phyloP scores from a whole-genome alignment of 2,888 invertebrate species.

The Rutpela maculata region DNA sequence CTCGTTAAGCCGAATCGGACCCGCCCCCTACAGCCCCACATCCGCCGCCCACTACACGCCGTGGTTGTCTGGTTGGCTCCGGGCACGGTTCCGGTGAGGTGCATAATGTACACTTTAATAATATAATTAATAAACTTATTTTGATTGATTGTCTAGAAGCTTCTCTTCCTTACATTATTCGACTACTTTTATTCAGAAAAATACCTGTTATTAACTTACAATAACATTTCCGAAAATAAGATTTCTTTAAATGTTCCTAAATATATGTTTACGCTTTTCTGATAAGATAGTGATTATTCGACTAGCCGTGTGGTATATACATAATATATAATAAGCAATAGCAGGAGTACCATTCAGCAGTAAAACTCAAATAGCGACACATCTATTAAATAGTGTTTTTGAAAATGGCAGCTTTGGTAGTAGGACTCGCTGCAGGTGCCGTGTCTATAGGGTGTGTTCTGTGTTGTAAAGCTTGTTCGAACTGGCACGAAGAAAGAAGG shows the following conservation, averaged over 20 bases:
- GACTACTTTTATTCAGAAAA: not conserved
- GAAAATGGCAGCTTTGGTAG: constrained; percentile 48
- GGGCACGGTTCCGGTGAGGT: no score
- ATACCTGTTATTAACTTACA: constrained; percentile 12
- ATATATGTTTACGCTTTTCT: constrained; percentile 15
- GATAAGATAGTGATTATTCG: constrained; percentile 41
- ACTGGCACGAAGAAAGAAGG: constrained; percentile 24
- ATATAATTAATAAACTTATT: no score
- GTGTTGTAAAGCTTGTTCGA: constrained; percentile 42
- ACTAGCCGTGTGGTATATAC: not conserved
- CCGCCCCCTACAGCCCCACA: no score
- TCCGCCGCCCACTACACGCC: no score
- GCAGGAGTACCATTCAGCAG: not conserved
- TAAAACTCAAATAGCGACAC: constrained; percentile 11
- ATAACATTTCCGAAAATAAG: constrained; percentile 28
- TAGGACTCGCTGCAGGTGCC: constrained; percentile 47
- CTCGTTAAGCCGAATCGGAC: no score
- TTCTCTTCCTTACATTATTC: not conserved
- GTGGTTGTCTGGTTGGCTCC: no score
- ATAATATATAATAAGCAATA: not conserved
- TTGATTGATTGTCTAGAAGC: no score
- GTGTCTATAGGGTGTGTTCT: constrained; percentile 49
- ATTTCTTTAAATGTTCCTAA: constrained; percentile 14
- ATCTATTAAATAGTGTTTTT: constrained; percentile 1
- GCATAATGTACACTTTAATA: no score